A percentile compares a stretch with the other conserved stretches of the same genome.
phyloP scores from a whole-genome alignment of 2,888 invertebrate genomes.

The Patella ulyssiponensis region DNA sequence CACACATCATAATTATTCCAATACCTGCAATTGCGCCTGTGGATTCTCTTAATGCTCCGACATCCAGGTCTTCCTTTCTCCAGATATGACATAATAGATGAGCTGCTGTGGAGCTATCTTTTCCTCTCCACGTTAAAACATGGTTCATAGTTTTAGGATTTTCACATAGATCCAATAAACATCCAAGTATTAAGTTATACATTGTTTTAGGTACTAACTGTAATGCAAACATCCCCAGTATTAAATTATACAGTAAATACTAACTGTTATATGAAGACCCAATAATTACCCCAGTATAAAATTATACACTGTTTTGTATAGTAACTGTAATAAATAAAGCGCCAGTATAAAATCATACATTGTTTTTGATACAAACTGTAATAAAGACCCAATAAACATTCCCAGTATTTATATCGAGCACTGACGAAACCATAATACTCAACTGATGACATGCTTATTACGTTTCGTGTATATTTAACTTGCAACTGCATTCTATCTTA shows the following conservation, averaged over 20 bases:
- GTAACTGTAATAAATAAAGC: background rate
- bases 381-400: too few relatives aligned
- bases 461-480: too few relatives aligned
- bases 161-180: constrained; percentile 70
- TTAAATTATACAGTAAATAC: background rate
- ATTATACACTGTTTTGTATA: background rate
- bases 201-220: constrained; percentile 69
- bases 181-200: constrained; percentile 71
- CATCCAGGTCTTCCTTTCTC: constrained; percentile 69
- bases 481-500: too few relatives aligned
- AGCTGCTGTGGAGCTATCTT: constrained; percentile 62
- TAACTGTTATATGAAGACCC: background rate
- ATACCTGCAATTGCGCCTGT: constrained; percentile 65
- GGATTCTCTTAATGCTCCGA: constrained; percentile 64
- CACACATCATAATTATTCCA: too few relatives aligned
- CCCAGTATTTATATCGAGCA: too few relatives aligned
- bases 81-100: constrained; percentile 71
- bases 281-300: background rate
- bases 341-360: background rate
- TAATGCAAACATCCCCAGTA: constrained; percentile 14
- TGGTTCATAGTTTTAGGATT: constrained; percentile 71
- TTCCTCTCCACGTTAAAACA: constrained; percentile 70
- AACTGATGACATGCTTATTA: too few relatives aligned
- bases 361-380: background rate
- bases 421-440: too few relatives aligned